Evolutionary conservation across 2,113 vertebrate species (phyloP).

Genomic region (Gallinago undulata): DNA sequence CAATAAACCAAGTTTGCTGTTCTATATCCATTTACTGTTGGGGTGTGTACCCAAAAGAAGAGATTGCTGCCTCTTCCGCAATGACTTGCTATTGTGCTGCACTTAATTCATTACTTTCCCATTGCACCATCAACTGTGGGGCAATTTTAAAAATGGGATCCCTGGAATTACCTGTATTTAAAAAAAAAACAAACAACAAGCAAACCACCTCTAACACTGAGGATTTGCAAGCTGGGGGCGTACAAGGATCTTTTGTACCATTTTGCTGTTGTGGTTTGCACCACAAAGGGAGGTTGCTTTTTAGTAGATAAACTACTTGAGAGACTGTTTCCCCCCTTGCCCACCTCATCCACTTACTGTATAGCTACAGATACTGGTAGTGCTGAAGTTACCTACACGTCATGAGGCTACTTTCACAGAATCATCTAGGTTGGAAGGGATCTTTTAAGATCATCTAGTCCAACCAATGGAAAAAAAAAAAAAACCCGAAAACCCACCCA

Average conservation of each 20-base stretch:
- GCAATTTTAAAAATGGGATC: background rate
- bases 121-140: background rate
- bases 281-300: background rate
- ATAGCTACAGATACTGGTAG: background rate
- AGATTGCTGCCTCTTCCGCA: background rate
- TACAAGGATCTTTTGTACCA: background rate
- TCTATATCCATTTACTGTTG: background rate
- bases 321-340: no score
- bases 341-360: background rate
- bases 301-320: background rate
- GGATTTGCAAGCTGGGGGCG: background rate
- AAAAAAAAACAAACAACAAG: background rate
- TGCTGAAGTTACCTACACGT: background rate
- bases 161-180: background rate
- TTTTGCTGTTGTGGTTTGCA: background rate
- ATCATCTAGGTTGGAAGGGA: no score
- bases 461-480: no score
- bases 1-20: background rate
- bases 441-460: no score
- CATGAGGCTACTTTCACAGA: background rate
- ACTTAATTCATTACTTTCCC: background rate
- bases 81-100: background rate
- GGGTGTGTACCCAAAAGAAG: background rate
- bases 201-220: background rate
- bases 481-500: no score